Conservation (phyloP, 2,113 vertebrate species). For the Elephas maximus region DNA sequence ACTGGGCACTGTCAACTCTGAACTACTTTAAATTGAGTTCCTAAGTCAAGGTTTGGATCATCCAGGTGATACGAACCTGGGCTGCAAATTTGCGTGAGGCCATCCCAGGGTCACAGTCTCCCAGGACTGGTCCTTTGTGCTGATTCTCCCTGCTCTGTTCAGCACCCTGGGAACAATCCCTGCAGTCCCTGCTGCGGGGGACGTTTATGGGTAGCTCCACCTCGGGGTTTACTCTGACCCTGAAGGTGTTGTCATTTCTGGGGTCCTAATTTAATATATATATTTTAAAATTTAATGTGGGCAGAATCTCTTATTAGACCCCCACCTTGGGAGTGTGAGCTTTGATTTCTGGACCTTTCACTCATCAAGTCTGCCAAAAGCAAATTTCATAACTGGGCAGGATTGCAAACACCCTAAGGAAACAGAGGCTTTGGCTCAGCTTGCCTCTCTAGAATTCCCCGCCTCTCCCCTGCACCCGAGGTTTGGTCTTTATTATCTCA, state of each 20-base stretch:
- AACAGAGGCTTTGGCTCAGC: background rate
- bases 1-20: background rate
- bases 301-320: background rate
- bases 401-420: background rate
- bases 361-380: slow-evolving; percentile 10
- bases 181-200: background rate
- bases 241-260: background rate
- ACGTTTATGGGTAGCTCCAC: background rate
- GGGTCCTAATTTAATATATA: background rate
- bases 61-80: background rate
- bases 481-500: background rate
- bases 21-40: background rate
- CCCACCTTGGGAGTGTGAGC: background rate
- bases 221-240: background rate
- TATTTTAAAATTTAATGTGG: background rate
- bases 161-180: background rate
- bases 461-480: background rate
- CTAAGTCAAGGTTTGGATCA: background rate
- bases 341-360: background rate
- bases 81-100: background rate
- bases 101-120: background rate
- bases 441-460: background rate
- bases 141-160: background rate
- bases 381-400: background rate
- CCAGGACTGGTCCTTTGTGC: background rate